Percentiles rank a stretch among this genome's conserved stretches.
These are phyloP conservation scores for Girardinichthys multiradiatus DNA, from an alignment of 2,113 vertebrate species.

Conservation along the genomic window DNA sequence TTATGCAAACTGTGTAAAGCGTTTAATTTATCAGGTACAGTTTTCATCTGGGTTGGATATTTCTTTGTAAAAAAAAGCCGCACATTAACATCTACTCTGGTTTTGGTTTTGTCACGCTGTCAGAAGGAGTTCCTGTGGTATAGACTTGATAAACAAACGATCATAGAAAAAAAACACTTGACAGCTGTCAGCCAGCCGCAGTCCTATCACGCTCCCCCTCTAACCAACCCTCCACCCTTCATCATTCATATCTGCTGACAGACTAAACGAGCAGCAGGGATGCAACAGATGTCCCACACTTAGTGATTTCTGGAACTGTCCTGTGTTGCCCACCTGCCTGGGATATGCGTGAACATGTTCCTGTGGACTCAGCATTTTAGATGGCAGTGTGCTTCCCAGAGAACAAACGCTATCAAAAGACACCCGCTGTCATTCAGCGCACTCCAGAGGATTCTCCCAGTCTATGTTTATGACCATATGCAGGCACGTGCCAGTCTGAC, in stretches of 20 bases:
- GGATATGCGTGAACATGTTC: constrained; percentile 50
- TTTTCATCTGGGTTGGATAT: neutral
- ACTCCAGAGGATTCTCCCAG: constrained; percentile 68
- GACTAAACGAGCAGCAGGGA: constrained; percentile 42
- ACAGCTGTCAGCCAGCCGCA: constrained; percentile 52
- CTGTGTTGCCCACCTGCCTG: constrained; percentile 51
- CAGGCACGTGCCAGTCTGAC: constrained; percentile 53
- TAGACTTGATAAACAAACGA: constrained; percentile 38
- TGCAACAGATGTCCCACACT: constrained; percentile 53
- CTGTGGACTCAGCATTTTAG: constrained; percentile 62
- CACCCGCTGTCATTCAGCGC: constrained; percentile 51
- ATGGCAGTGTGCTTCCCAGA: constrained; percentile 11
- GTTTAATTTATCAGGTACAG: neutral
- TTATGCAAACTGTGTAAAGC: neutral
- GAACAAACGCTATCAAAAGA: constrained; percentile 63
- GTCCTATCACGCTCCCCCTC: neutral
- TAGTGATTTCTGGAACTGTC: constrained; percentile 63
- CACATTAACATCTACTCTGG: neutral
- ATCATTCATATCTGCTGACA: constrained; percentile 50
- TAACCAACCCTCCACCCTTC: neutral
- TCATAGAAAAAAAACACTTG: constrained; percentile 39
- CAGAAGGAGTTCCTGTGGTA: constrained; percentile 12
- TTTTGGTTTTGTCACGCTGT: constrained; percentile 2
- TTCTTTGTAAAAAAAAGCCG: too few relatives aligned
- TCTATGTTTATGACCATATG: constrained; percentile 16